These are phyloP conservation scores for Chloromyia formosa DNA, from an alignment of 2,888 invertebrate species.

Conservation along the genomic window DNA sequence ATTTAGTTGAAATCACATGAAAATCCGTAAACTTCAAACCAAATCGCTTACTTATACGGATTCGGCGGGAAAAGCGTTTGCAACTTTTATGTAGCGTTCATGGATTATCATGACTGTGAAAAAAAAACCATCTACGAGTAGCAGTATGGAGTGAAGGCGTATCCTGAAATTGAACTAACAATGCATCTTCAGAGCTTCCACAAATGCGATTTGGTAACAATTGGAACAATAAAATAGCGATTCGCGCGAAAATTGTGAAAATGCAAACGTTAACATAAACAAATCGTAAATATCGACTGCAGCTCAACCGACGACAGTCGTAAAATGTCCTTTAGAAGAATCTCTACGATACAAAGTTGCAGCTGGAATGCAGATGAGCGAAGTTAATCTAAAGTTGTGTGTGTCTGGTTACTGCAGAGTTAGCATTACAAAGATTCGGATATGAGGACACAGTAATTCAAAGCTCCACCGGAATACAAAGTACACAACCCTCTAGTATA, in stretches of 20 bases:
- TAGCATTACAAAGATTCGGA: too few species aligned
- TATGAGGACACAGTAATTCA: too few species aligned
- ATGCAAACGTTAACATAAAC: slow-evolving; percentile 24
- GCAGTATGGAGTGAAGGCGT: too few species aligned
- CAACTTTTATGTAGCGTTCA: background rate
- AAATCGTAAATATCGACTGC: slow-evolving; percentile 17
- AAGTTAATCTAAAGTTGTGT: too few species aligned
- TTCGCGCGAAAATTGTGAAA: background rate
- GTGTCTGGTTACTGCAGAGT: too few species aligned
- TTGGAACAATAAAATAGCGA: slow-evolving; percentile 15
- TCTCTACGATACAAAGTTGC: too few species aligned
- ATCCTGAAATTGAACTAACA: background rate
- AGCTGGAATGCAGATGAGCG: too few species aligned
- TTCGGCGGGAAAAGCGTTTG: background rate
- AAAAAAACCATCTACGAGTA: background rate
- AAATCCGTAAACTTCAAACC: background rate
- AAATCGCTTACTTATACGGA: background rate
- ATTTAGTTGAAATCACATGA: slow-evolving; percentile 4
- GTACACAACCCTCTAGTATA: too few species aligned
- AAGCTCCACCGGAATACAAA: too few species aligned
- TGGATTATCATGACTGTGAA: slow-evolving; percentile 19
- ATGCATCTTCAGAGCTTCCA: background rate
- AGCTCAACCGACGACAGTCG: background rate
- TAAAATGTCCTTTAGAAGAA: background rate
- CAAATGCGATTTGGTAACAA: slow-evolving; percentile 7